Evolutionary conservation across 2,797 vertebrate species (phyloP).

Genomic region (Parauchenoglanis punctatus): DNA sequence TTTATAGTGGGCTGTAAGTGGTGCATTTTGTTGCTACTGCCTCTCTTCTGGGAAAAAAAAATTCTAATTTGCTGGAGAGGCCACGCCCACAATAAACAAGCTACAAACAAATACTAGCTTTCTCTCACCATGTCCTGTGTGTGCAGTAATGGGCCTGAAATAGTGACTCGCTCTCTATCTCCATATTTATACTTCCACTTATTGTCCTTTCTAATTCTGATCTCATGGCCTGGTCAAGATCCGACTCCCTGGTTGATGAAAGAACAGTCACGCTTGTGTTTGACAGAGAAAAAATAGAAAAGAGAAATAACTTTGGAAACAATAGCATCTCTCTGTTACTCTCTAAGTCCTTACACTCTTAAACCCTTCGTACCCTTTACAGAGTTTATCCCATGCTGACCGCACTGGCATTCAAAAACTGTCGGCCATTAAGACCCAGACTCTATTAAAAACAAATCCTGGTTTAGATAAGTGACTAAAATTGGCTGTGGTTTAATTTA

Average conservation of each 20-base stretch:
- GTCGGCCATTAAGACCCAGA: constrained; percentile 28
- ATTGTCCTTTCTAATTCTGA: constrained; percentile 11
- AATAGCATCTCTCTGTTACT: constrained; percentile 32
- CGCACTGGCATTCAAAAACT: constrained; percentile 16
- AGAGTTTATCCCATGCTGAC: constrained; percentile 19
- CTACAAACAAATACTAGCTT: neutral
- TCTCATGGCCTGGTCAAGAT: constrained; percentile 7
- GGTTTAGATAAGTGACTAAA: constrained; percentile 27
- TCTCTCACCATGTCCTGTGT: neutral
- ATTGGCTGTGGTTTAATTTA: neutral
- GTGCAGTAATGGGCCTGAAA: constrained; percentile 16
- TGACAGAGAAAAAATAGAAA: constrained; percentile 27
- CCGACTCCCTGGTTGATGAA: constrained; percentile 32
- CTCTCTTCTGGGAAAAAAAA: neutral
- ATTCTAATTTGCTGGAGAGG: neutral
- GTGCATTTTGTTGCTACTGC: neutral
- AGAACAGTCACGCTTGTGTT: constrained; percentile 39
- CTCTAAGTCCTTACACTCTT: constrained; percentile 27
- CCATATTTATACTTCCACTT: constrained; percentile 34
- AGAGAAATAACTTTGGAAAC: constrained; percentile 27
- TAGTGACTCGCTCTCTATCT: neutral
- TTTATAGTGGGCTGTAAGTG: neutral
- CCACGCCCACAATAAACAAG: neutral
- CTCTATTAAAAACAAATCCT: constrained; percentile 32
- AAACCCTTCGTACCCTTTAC: neutral